Percentiles rank a stretch among this genome's conserved stretches.
These are phyloP conservation scores for Pseudorasbora parva DNA, from an alignment of 2,113 vertebrate genomes.

Conservation along the genomic window DNA sequence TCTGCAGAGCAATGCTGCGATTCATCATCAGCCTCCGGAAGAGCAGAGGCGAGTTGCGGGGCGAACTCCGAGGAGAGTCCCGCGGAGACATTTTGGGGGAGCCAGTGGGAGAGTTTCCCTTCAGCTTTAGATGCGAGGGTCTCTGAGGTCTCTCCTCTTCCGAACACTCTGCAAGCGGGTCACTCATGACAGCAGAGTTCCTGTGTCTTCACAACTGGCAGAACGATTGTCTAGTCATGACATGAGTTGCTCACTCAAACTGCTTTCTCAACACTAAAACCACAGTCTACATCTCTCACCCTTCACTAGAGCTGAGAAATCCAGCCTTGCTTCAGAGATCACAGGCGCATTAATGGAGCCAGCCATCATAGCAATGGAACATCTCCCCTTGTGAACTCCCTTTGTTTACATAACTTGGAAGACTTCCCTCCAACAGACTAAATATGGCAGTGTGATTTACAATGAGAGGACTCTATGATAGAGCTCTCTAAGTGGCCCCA, in stretches of 20 bases:
- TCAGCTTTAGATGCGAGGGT: slow-evolving; percentile 64
- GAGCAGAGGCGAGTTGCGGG: slow-evolving; percentile 81
- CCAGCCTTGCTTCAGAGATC: slow-evolving; percentile 35
- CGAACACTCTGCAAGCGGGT: slow-evolving; percentile 59
- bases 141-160: slow-evolving; percentile 65
- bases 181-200: slow-evolving; percentile 61
- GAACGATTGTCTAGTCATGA: background rate
- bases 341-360: slow-evolving; percentile 62
- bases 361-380: slow-evolving; percentile 48
- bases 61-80: slow-evolving; percentile 75
- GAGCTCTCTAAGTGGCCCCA: slow-evolving; percentile 60
- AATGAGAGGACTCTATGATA: slow-evolving; percentile 62
- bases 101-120: slow-evolving; percentile 63
- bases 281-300: slow-evolving; percentile 28
- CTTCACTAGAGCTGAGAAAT: slow-evolving; percentile 38
- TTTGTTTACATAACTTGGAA: slow-evolving; percentile 78
- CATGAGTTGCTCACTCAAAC: background rate
- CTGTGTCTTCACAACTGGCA: slow-evolving; percentile 25
- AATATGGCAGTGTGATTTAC: slow-evolving; percentile 80
- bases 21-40: slow-evolving; percentile 86
- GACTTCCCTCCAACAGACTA: slow-evolving; percentile 76
- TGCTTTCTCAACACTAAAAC: slow-evolving; percentile 19
- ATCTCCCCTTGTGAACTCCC: slow-evolving; percentile 55
- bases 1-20: slow-evolving; percentile 85
- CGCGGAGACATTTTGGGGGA: slow-evolving; percentile 79